Evolutionary conservation across 1,140 invertebrate genomes (phyloP).

Genomic region (Camponotus pennsylvanicus): DNA sequence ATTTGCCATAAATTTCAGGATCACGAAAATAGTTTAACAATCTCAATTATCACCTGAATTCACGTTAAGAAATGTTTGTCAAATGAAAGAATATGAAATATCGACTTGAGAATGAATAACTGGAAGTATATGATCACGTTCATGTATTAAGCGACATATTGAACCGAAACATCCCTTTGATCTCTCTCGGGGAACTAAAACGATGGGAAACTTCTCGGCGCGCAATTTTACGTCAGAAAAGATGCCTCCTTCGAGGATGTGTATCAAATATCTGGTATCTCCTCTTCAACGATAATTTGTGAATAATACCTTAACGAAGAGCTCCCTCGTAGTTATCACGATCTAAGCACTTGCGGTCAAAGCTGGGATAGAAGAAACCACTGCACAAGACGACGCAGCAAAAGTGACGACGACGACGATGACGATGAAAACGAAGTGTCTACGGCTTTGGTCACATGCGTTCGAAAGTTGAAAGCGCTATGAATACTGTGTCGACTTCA

Average conservation of each 20-base stretch:
- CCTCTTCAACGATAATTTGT: not conserved
- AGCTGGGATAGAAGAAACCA: conserved; percentile 53
- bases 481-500: conserved; percentile 50
- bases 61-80: not conserved
- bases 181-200: conserved; percentile 12
- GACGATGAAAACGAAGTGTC: conserved; percentile 31
- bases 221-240: not conserved
- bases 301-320: conserved; percentile 83
- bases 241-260: conserved; percentile 27
- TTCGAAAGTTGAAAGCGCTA: conserved; percentile 54
- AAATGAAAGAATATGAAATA: not conserved
- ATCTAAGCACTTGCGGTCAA: conserved; percentile 69
- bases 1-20: not conserved
- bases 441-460: conserved; percentile 57
- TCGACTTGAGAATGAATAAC: not conserved
- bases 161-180: conserved; percentile 18
- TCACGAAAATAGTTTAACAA: not conserved
- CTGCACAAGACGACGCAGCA: conserved; percentile 25
- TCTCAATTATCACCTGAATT: not conserved
- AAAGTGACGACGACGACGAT: conserved; percentile 20
- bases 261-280: not conserved
- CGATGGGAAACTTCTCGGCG: conserved; percentile 23
- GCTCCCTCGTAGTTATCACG: conserved; percentile 83
- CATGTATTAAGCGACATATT: not conserved
- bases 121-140: not conserved